Evolutionary conservation across 1,140 invertebrate species (phyloP).

Genomic region (Anagrus nilaparvatae): DNA sequence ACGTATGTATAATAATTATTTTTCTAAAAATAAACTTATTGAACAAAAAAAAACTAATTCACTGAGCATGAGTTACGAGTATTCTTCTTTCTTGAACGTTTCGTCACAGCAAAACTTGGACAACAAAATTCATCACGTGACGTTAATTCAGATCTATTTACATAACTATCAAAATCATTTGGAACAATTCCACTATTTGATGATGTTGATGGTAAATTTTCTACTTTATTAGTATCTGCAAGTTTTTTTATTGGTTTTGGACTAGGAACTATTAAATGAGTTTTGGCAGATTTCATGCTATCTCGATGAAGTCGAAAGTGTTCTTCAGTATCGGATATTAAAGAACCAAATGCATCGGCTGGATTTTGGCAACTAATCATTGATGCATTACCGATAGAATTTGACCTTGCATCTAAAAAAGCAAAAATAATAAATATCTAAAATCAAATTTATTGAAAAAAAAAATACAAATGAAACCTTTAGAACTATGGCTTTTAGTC

Average conservation of each 20-base stretch:
- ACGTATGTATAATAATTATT: too few species aligned
- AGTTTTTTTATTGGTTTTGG: too few species aligned
- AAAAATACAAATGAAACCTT: slow-evolving; percentile 9
- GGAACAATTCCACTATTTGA: too few species aligned
- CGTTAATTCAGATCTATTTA: slow-evolving; percentile 25
- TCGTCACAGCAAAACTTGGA: slow-evolving; percentile 36
- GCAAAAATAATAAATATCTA: not conserved
- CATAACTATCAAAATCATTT: slow-evolving; percentile 21
- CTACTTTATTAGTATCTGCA: too few species aligned
- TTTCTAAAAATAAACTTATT: too few species aligned
- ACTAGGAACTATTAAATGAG: too few species aligned
- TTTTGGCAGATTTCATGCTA: slow-evolving; percentile 19
- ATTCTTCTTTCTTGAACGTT: slow-evolving; percentile 29
- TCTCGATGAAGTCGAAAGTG: slow-evolving; percentile 45
- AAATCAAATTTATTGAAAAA: not conserved
- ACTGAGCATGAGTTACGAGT: too few species aligned
- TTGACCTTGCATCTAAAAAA: slow-evolving; percentile 46
- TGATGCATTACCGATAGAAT: slow-evolving; percentile 48
- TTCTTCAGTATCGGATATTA: slow-evolving; percentile 47
- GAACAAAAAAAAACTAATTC: too few species aligned
- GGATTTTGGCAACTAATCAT: slow-evolving; percentile 31
- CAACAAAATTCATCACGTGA: slow-evolving; percentile 36
- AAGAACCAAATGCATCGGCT: slow-evolving; percentile 39
- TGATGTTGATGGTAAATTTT: too few species aligned
- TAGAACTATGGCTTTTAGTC: slow-evolving; percentile 34